Evolutionary conservation across 2,888 invertebrate species (phyloP), one percentile per base, ranked within the genome.

Genomic region (Dasypolia templi): DNA sequence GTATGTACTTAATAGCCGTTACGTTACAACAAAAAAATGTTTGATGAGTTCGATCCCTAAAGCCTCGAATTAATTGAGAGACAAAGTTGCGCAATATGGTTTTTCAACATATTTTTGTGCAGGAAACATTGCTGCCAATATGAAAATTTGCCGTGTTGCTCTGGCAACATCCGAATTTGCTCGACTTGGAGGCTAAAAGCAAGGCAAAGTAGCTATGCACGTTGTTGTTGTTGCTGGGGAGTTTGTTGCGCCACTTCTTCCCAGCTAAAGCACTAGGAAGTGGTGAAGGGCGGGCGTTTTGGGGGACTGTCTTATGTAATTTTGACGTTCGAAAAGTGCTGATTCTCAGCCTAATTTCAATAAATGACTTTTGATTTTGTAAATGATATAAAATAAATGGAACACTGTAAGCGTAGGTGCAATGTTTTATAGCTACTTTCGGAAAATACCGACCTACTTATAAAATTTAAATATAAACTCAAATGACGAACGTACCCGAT

Each of bases 401-500:
- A 49, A 69, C 46, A 17, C 22, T 26, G 63, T 46, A 63, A 22
- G 26, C 29, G 29, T 44, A 22, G 67, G 35, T 69, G 49, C 63
- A 49, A 53, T 17, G 22, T 39, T 42, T 29, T 70, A 51, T 51
- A n/a, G n/a, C n/a, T n/a, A 42, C 29, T n/a, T 17, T 14, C 29
- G 49, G 12, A 71, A 29, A 56, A 58, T 55, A 22, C 22, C 29
- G 22, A 64, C 53, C 29, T 22, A 32, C 32, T 55, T 53, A 32
- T 26, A 39, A 17, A 39, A 29, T 53, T 55, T 35, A 26, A 35
- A 26, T 14, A 4, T 44, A 29, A 44, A 58, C 42, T 44, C 42
- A 49, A 65, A 62, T 35, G 44, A 61, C 44, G 14, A 46, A 83
- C 61, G 29, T 83, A 74, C 75, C 49, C 35, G 14, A 32, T 1